Evolutionary conservation across 2,797 vertebrate genomes (phyloP), one percentile per base, ranked within the genome.

Genomic region (Miichthys miiuy): DNA sequence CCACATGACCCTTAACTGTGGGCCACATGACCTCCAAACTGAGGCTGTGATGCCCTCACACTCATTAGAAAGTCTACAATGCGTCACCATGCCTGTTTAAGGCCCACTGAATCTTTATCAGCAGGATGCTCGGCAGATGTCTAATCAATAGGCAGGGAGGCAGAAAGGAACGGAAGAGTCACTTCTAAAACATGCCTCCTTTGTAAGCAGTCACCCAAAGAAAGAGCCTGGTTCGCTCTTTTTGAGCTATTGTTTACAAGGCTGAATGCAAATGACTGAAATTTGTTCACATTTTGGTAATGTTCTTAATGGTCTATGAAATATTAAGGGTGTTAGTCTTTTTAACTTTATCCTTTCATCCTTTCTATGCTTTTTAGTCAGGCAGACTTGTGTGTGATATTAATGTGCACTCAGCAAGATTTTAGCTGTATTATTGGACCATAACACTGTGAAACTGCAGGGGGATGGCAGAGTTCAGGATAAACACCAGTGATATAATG

Each of bases 31-130:
- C 79, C 80, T 64, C 44, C 16, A 67, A 74, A 65, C 27, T 0
- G 71, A 68, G 58, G 70, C 70, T 79, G 64, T 25, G 23, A 70
- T 63, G 56, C 69, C 66, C 50, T 80, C 21, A 16, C 64, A 34
- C 20, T 65, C 72, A 58, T 82, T 79, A 64, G 50, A 80, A 72
- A 79, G 63, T 70, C 76, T 46, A 87, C 68, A 64, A 38, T 71
- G 61, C 64, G 47, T 86, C 72, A 46, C 66, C 13, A 16, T 64
- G 50, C 9, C 63, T 68, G 30, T 84, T 78, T 68, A 62, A 77
- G 16, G 55, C 9, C 77, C 20, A 46, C 44, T 71, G 68, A 81
- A 68, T 81, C 51, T 52, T 78, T 66, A 63, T 82, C 74, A 69
- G 42, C 47, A 75, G 72, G 72, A 75, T 63, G 44, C 57, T 25